phyloP scores from a whole-genome alignment of 2,113 vertebrate species.

The Lepisosteus oculatus region DNA sequence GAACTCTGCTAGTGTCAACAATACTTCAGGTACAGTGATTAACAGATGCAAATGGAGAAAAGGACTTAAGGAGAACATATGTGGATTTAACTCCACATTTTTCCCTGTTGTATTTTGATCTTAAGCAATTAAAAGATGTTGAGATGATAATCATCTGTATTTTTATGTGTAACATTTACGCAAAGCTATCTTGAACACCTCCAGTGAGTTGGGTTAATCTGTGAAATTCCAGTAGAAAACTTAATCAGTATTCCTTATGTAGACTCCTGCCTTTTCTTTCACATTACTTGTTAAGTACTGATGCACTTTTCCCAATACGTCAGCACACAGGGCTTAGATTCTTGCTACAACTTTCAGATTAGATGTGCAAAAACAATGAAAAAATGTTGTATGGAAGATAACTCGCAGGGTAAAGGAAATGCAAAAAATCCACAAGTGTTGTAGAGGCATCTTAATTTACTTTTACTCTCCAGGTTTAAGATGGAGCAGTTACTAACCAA shows the following conservation, averaged over 20 bases:
- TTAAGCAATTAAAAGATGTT: too few relatives aligned
- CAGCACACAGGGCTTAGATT: neutral
- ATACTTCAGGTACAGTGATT: neutral
- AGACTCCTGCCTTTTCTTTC: neutral
- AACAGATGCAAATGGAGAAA: neutral
- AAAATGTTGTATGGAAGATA: too few relatives aligned
- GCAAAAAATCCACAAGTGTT: too few relatives aligned
- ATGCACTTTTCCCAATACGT: neutral
- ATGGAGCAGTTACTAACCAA: too few relatives aligned
- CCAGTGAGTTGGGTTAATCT: neutral
- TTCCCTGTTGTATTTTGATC: too few relatives aligned
- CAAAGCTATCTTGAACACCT: neutral
- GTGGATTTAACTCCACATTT: too few relatives aligned
- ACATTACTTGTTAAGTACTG: neutral
- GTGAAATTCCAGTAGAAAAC: neutral
- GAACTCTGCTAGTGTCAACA: neutral
- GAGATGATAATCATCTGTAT: neutral
- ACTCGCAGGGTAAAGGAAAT: too few relatives aligned
- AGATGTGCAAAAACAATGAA: too few relatives aligned
- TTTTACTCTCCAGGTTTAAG: too few relatives aligned
- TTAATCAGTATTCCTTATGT: neutral
- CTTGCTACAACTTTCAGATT: too few relatives aligned
- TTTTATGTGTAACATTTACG: neutral
- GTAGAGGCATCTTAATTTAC: too few relatives aligned
- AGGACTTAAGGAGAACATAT: neutral